These are phyloP conservation scores for Ennomos erosarius DNA, from an alignment of 2,888 invertebrate species.

Conservation along the genomic window DNA sequence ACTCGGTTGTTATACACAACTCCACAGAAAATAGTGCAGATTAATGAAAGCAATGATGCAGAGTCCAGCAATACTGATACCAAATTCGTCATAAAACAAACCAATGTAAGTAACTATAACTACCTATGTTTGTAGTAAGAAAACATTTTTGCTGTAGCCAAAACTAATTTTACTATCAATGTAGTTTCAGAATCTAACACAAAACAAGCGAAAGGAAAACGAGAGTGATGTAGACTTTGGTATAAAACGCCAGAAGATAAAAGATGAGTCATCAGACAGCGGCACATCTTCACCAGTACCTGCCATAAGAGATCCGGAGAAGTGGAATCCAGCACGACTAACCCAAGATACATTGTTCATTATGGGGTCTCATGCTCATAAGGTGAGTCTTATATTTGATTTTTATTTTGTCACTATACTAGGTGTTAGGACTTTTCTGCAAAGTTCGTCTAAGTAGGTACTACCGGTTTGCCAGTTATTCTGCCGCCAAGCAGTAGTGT, in stretches of 20 bases:
- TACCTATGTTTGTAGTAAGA: too few relatives aligned
- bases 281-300: constrained; percentile 72
- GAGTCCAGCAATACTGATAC: constrained; percentile 80
- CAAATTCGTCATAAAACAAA: constrained; percentile 66
- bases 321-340: constrained; percentile 91
- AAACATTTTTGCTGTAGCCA: too few relatives aligned
- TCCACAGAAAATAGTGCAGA: constrained; percentile 73
- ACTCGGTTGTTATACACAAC: constrained; percentile 89
- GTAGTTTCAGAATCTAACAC: constrained; percentile 80
- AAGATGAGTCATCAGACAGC: constrained; percentile 68
- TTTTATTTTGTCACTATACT: background rate
- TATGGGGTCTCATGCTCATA: constrained; percentile 91
- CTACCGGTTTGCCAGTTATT: too few relatives aligned
- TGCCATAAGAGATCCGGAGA: constrained; percentile 84
- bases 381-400: constrained; percentile 61
- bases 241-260: constrained; percentile 72
- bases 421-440: too few relatives aligned
- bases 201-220: constrained; percentile 87
- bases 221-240: constrained; percentile 84
- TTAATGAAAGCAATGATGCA: constrained; percentile 83
- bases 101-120: constrained; percentile 56
- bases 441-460: too few relatives aligned
- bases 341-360: constrained; percentile 90
- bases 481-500: too few relatives aligned
- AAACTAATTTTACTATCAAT: too few relatives aligned